A percentile compares a stretch with the other conserved stretches of the same genome.
These are phyloP conservation scores for Scaptomyza hsui DNA, from an alignment of 1,140 invertebrate genomes.

Conservation along the genomic window DNA sequence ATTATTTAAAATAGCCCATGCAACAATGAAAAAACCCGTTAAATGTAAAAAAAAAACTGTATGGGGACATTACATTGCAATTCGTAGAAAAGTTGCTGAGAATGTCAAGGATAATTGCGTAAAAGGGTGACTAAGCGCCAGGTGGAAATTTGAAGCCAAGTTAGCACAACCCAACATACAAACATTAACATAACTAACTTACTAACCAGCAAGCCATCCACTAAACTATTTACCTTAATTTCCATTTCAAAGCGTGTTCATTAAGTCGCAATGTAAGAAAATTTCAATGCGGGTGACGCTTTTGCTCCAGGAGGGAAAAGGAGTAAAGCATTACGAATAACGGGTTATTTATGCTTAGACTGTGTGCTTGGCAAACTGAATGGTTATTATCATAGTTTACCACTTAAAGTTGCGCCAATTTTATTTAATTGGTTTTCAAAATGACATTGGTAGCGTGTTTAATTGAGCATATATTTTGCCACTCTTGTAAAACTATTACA, in stretches of 20 bases:
- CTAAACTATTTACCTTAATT: slow-evolving; percentile 67
- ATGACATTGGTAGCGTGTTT: slow-evolving; percentile 42
- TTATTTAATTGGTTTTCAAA: slow-evolving; percentile 55
- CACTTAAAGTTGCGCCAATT: slow-evolving; percentile 59
- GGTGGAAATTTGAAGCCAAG: slow-evolving; percentile 44
- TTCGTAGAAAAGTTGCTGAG: slow-evolving; percentile 38
- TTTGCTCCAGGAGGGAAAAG: slow-evolving; percentile 17
- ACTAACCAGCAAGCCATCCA: slow-evolving; percentile 37
- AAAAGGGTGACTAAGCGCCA: slow-evolving; percentile 71
- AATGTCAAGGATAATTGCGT: slow-evolving; percentile 58
- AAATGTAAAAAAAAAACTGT: slow-evolving; percentile 43
- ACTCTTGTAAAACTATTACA: slow-evolving; percentile 46
- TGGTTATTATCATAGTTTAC: slow-evolving; percentile 59
- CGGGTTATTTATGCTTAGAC: slow-evolving; percentile 32
- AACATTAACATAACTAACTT: slow-evolving; percentile 1
- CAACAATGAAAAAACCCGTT: slow-evolving; percentile 33
- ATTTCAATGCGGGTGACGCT: slow-evolving; percentile 45
- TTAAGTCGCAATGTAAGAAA: slow-evolving; percentile 29
- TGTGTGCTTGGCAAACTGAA: slow-evolving; percentile 20
- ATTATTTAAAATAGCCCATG: slow-evolving; percentile 32
- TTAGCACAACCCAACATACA: slow-evolving; percentile 16
- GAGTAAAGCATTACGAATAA: slow-evolving; percentile 15
- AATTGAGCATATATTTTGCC: slow-evolving; percentile 64
- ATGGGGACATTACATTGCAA: slow-evolving; percentile 36
- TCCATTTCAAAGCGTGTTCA: slow-evolving; percentile 42